Evolutionary conservation across 2,113 vertebrate genomes (phyloP), one percentile per base, ranked within the genome.

Genomic region (Apus apus): DNA sequence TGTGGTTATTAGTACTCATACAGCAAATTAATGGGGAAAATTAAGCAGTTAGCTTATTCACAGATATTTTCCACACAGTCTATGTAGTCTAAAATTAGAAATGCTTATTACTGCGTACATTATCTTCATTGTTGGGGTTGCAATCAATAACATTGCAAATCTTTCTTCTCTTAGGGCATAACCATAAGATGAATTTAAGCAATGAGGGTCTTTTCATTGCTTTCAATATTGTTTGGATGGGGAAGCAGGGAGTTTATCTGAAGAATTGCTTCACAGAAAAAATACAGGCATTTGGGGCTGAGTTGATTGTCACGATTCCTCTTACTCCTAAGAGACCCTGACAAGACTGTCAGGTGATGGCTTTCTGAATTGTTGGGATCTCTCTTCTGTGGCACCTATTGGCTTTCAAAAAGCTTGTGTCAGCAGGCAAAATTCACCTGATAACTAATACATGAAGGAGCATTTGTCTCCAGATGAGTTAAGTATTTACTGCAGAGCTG

Each of bases 11-110:
- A 57, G 46, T 32, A 51, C 54, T 81, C 45, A 72, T 48, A 54
- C 15, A 90, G 50, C 43, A 94, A 93, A 96, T 94, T 95, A 93
- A 95, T 85, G 85, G 71, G 78, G 58, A 87, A 97, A 96, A 93
- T 60, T 7, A 94, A 82, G 32, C 46, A 36, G 96, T 96, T 95
- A 50, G 56, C 32, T 87, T 94, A 71, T 92, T 94, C 81, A 92
- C 77, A 89, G 89, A 68, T 94, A 94, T 92, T 94, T 96, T 83
- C 62, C 43, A 53, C 18, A 46, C 22, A 64, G 30, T 38, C 51
- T 68, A 2, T 25, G 15, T 36, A 72, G 40, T 62, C 86, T 87
- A 91, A 96, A 96, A 75, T 92, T 93, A 94, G 94, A 90, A 94
- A 78, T 61, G 50, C 70, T 92, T 92, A 89, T 96, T 94, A 72